Evolutionary conservation across 2,888 invertebrate species (phyloP), one percentile per base, ranked within the genome.

Genomic region (Drosophila robusta): DNA sequence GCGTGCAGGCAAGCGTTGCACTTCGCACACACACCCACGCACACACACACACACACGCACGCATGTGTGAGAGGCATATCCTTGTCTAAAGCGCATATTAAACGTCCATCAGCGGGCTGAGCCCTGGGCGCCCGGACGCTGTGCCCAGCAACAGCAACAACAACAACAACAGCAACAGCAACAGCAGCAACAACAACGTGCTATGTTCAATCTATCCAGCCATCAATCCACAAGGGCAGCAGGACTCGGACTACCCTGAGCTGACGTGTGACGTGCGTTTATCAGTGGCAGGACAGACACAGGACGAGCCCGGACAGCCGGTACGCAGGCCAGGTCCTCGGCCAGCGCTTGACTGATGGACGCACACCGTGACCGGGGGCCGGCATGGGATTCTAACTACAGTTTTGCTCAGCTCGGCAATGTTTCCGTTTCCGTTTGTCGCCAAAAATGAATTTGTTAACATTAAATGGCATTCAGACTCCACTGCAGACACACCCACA

Each of bases 221-320:
- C 83, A 81, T 81, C 81, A 81, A 81, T 80, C 85, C 80, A 75
- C 62, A 75, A 80, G 72, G 71, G 78, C 78, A 69, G 36, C 65
- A 75, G 75, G 70, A 75, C 70, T 70, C 70, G 42, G 47, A 51
- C 38, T 42, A 18, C 60, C 64, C 72, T 57, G 58, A 69, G 64
- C 70, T 82, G 86, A 86, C 80, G 75, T 82, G 86, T 80, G 86
- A 86, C 80, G 86, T 86, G 83, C 86, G 86, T 82, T 86, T 82
- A 82, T 82, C 82, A 82, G 82, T 78, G 80, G 83, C 82, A 76
- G 75, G 49, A 64, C 47, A 62, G 66, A 49, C 49, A 49, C 49
- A 22, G 66, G 62, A 49, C 62, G 45, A 14, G 45, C 22, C 44
- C 68, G 60, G 41, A 57, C 50, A 45, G 52, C 44, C 68, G 46